A percentile compares a stretch with the other conserved stretches of the same genome.
Evolutionary conservation across 92 coral and sea anemone genomes (phyloP).

Genomic region (Plumapathes pennacea): DNA sequence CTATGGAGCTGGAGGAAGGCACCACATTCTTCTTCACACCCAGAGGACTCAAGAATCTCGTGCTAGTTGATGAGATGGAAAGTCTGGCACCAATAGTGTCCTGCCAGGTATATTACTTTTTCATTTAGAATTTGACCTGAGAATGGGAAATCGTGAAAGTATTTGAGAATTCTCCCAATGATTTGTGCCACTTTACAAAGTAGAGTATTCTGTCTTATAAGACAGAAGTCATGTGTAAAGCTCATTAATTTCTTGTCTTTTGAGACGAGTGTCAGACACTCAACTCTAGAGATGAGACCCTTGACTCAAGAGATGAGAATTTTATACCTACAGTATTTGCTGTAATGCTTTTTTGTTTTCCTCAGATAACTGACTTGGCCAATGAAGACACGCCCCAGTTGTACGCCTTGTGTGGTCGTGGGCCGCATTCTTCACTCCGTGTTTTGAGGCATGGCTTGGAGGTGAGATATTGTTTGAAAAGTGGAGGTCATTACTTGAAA

Average conservation of each 20-base stretch:
- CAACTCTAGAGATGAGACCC: too few species aligned
- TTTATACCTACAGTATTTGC: too few species aligned
- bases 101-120: slow-evolving; percentile 59
- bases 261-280: too few species aligned
- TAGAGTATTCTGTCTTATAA: too few species aligned
- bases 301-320: too few species aligned
- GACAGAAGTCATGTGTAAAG: too few species aligned
- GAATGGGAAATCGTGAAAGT: neutral
- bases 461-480: too few species aligned
- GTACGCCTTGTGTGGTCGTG: slow-evolving; percentile 95
- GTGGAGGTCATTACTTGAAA: too few species aligned
- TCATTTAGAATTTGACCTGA: neutral
- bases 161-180: too few species aligned
- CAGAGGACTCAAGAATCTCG: slow-evolving; percentile 87
- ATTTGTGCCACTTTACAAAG: too few species aligned
- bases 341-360: too few species aligned
- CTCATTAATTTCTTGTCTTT: too few species aligned
- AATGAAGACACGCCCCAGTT: slow-evolving; percentile 98
- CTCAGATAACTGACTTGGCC: slow-evolving; percentile 97
- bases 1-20: slow-evolving; percentile 95
- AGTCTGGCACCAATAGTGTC: slow-evolving; percentile 96
- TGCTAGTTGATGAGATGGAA: slow-evolving; percentile 94
- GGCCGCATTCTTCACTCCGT: slow-evolving; percentile 86
- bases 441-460: slow-evolving; percentile 95
- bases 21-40: slow-evolving; percentile 96